phyloP scores from a whole-genome alignment of 2,888 invertebrate genomes.

The Hypomecis atomaria region DNA sequence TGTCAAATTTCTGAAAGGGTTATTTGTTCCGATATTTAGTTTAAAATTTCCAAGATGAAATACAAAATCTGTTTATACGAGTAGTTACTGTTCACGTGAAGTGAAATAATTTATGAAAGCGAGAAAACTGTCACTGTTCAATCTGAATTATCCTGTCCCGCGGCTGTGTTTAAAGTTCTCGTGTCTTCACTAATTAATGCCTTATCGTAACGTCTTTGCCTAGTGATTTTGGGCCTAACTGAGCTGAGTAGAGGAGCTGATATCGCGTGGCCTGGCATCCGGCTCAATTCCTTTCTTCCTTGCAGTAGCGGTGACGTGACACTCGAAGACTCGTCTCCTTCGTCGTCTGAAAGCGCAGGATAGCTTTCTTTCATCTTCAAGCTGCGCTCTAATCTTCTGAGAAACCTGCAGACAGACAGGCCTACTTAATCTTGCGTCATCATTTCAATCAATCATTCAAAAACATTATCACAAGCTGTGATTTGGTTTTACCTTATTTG shows the following conservation, averaged over 20 bases:
- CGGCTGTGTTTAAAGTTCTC: slow-evolving; percentile 71
- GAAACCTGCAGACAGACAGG: slow-evolving; percentile 81
- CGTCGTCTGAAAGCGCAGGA: slow-evolving; percentile 85
- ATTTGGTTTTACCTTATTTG: slow-evolving; percentile 87
- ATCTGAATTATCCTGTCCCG: slow-evolving; percentile 78
- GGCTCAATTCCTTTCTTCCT: slow-evolving; percentile 69
- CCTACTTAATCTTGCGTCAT: slow-evolving; percentile 27
- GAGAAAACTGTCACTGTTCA: slow-evolving; percentile 44
- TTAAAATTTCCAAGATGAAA: slow-evolving; percentile 10
- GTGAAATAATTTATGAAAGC: background rate
- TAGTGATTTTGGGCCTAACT: slow-evolving; percentile 75
- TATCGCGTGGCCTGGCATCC: slow-evolving; percentile 71
- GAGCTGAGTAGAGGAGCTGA: slow-evolving; percentile 78
- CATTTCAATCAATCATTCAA: slow-evolving; percentile 3
- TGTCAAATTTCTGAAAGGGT: slow-evolving; percentile 36
- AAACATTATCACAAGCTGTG: background rate
- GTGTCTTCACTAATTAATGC: slow-evolving; percentile 76
- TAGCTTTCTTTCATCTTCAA: slow-evolving; percentile 87
- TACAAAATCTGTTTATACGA: slow-evolving; percentile 12
- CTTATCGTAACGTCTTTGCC: slow-evolving; percentile 77
- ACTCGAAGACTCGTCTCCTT: slow-evolving; percentile 86
- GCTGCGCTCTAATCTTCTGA: slow-evolving; percentile 88
- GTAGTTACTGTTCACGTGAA: background rate
- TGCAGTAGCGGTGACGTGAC: slow-evolving; percentile 87
- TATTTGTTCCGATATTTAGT: slow-evolving; percentile 22